phyloP scores from a whole-genome alignment of 2,888 invertebrate species.

The Pimpla rufipes region DNA sequence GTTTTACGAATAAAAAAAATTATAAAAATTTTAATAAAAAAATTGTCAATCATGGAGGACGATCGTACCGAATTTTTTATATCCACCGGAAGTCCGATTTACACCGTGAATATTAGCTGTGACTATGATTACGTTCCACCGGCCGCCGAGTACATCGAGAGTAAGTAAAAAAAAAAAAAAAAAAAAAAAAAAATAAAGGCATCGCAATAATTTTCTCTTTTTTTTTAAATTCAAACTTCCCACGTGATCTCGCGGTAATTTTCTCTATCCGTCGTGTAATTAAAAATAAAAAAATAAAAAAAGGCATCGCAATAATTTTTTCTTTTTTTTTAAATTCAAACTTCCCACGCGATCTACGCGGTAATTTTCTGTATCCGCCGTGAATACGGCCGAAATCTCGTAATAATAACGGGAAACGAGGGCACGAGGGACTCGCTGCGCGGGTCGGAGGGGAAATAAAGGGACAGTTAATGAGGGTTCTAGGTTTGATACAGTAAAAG shows the following conservation, averaged over 20 bases:
- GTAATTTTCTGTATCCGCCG: constrained; percentile 16
- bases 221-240: too few species aligned
- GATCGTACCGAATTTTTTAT: constrained; percentile 19
- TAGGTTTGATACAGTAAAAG: constrained; percentile 49
- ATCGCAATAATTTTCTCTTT: not conserved
- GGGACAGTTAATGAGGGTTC: constrained; percentile 58
- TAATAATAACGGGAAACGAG: constrained; percentile 55
- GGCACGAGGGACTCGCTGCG: constrained; percentile 6
- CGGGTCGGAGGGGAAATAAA: constrained; percentile 19
- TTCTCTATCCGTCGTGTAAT: constrained; percentile 72
- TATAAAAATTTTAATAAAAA: constrained; percentile 15
- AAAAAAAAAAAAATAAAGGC: too few species aligned
- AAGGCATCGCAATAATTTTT: not conserved
- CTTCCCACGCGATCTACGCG: constrained; percentile 38
- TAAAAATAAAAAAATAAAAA: constrained; percentile 55
- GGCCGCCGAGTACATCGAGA: constrained; percentile 79
- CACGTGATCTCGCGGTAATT: constrained; percentile 24
- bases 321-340: constrained; percentile 7
- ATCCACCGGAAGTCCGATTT: constrained; percentile 43
- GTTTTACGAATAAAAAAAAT: not conserved
- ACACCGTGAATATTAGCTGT: constrained; percentile 77
- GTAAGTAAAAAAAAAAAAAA: constrained; percentile 76
- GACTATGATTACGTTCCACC: constrained; percentile 78
- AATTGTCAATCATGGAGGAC: constrained; percentile 58
- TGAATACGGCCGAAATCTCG: constrained; percentile 31